Evolutionary conservation across 2,888 invertebrate species (phyloP).

Genomic region (Scaptomyza cyrtandrae): DNA sequence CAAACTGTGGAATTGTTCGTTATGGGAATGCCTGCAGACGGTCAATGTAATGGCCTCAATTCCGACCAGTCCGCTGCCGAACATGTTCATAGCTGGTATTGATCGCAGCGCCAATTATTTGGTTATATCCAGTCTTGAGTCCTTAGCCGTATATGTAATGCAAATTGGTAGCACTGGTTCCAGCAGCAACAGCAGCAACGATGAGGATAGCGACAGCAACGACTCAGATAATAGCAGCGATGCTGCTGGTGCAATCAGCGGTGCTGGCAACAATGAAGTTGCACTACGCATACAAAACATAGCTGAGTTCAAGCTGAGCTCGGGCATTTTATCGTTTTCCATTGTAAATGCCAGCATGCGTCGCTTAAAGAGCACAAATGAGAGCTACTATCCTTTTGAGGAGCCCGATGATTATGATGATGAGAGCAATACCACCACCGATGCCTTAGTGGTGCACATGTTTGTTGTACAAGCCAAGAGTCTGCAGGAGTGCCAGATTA

Average conservation of each 20-base stretch:
- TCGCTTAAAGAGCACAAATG: slow-evolving; percentile 85
- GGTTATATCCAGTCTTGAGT: slow-evolving; percentile 93
- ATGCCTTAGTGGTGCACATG: slow-evolving; percentile 86
- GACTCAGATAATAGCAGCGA: slow-evolving; percentile 44
- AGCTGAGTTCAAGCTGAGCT: slow-evolving; percentile 94
- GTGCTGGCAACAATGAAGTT: slow-evolving; percentile 25
- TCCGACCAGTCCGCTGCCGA: slow-evolving; percentile 51
- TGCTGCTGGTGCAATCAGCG: slow-evolving; percentile 23
- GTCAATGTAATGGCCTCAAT: slow-evolving; percentile 86
- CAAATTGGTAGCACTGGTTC: slow-evolving; percentile 87
- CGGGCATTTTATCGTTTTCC: slow-evolving; percentile 94
- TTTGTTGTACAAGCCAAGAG: slow-evolving; percentile 95
- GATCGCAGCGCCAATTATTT: slow-evolving; percentile 95
- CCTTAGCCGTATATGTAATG: slow-evolving; percentile 93
- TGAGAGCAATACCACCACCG: slow-evolving; percentile 85
- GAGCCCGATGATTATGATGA: slow-evolving; percentile 87
- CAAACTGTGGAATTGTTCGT: slow-evolving; percentile 97
- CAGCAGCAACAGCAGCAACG: slow-evolving; percentile 79
- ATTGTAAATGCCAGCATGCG: slow-evolving; percentile 91
- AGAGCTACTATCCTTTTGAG: slow-evolving; percentile 85
- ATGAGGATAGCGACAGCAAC: slow-evolving; percentile 43
- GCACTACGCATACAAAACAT: slow-evolving; percentile 89
- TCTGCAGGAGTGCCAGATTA: slow-evolving; percentile 92
- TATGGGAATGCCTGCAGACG: slow-evolving; percentile 97
- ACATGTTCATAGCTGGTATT: slow-evolving; percentile 87